phyloP scores from a whole-genome alignment of 2,888 invertebrate species.

The Serripes groenlandicus region DNA sequence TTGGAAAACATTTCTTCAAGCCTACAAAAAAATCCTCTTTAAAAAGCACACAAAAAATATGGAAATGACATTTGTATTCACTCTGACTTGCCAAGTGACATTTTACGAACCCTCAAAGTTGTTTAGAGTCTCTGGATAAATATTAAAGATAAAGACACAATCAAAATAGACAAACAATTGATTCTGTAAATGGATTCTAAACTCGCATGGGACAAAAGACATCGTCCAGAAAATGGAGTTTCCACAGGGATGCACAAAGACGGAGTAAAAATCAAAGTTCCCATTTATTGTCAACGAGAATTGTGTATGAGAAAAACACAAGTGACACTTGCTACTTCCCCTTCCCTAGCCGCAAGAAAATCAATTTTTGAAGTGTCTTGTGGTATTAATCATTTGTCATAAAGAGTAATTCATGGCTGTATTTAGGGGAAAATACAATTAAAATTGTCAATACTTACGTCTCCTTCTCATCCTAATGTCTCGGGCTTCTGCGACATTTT shows the following conservation, averaged over 20 bases:
- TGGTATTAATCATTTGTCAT: constrained; percentile 65
- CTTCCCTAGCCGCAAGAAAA: constrained; percentile 32
- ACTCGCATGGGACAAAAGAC: constrained; percentile 62
- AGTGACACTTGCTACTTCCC: constrained; percentile 59
- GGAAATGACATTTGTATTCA: background rate
- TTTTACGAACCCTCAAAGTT: constrained; percentile 30
- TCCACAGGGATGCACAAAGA: constrained; percentile 62
- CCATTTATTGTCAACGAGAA: constrained; percentile 62
- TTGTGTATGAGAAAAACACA: constrained; percentile 36
- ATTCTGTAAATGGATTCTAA: constrained; percentile 65
- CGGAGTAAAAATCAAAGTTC: constrained; percentile 67
- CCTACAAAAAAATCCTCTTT: too few species aligned
- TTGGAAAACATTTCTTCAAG: too few species aligned
- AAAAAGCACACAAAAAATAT: background rate
- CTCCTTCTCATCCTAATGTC: constrained; percentile 55
- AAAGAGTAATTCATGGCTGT: constrained; percentile 56
- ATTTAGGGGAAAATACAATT: constrained; percentile 65
- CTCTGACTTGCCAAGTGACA: constrained; percentile 37
- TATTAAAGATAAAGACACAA: constrained; percentile 63
- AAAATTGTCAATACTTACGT: constrained; percentile 70
- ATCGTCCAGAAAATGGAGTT: constrained; percentile 67
- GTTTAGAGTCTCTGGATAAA: constrained; percentile 57
- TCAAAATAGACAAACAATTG: constrained; percentile 67
- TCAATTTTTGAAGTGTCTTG: constrained; percentile 65
- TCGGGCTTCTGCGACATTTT: constrained; percentile 58